These are phyloP conservation scores for Sepiola atlantica DNA, from an alignment of 2,888 invertebrate species.

Conservation along the genomic window DNA sequence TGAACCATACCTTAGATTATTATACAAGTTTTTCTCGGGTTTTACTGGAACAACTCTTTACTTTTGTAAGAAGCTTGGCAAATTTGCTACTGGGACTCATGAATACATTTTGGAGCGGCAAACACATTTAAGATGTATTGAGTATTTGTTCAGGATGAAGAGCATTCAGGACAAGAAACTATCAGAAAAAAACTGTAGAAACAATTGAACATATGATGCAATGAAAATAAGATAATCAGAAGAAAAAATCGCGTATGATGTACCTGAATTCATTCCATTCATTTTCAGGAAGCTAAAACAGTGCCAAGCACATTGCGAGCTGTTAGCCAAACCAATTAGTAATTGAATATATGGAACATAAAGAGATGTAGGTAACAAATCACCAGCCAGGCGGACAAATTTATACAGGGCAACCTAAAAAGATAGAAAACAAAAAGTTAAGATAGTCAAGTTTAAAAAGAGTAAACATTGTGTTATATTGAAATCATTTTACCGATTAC, in stretches of 20 bases:
- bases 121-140: too few species aligned
- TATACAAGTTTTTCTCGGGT: too few species aligned
- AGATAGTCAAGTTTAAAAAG: not conserved
- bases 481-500: not conserved
- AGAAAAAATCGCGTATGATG: slow-evolving; percentile 38
- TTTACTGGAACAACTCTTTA: too few species aligned
- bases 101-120: too few species aligned
- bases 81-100: too few species aligned
- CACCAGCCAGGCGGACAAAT: slow-evolving; percentile 91
- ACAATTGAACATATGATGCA: not conserved
- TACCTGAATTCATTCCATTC: slow-evolving; percentile 75
- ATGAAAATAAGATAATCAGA: not conserved
- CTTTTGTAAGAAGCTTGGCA: too few species aligned
- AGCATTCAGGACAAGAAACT: too few species aligned
- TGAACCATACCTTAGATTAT: too few species aligned
- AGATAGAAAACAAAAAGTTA: not conserved
- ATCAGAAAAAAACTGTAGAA: not conserved
- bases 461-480: not conserved
- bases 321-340: slow-evolving; percentile 86
- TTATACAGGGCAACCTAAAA: slow-evolving; percentile 81
- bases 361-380: slow-evolving; percentile 86
- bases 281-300: slow-evolving; percentile 86
- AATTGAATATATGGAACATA: slow-evolving; percentile 91
- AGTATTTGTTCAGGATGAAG: too few species aligned
- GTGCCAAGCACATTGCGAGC: slow-evolving; percentile 84